Evolutionary conservation across 2,888 invertebrate genomes (phyloP), one percentile per base, ranked within the genome.

Genomic region (Amphipoea lucens): DNA sequence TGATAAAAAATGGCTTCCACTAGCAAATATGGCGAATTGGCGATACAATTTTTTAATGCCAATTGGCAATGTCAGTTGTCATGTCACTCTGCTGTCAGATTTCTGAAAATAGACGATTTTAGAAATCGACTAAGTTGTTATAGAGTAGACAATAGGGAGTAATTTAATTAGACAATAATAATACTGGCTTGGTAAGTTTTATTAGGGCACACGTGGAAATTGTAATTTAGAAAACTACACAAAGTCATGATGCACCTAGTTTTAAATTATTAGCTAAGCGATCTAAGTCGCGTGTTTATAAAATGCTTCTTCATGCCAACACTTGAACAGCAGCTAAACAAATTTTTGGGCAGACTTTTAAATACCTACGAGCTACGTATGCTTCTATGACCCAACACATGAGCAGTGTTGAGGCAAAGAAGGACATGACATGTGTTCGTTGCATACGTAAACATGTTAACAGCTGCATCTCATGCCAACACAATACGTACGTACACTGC

Each of bases 1-100:
- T 87, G 90, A 29, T 29, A 29, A 90, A 91, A 92, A 90, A 90
- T 90, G 89, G 90, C 90, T 84, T 87, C 90, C 45, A 48, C 0
- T 83, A 78, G n/a, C 84, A 83, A 86, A 73, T 72, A 87, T 85
- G 89, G 88, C 88, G 87, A 81, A 82, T 78, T 76, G 14, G 45
- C 74, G 72, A 80, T 67, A 71, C 70, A 68, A 23, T 48, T 74
- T 42, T 79, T 73, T 78, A 70, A 68, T 73, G 76, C 62, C 74
- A 75, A 40, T 40, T 40, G 40, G 4, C 40, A 75, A 48, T 75
- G 86, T 78, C 78, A 79, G 17, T 57, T 69, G 72, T 84, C 81
- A 76, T 69, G 72, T 84, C 81, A 76, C 40, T 67, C 72, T n/a
- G 17, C 82, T 82, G 85, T 85, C 85, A 85, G 1, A 71, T 20